A percentile compares a stretch with the other conserved stretches of the same genome.
Evolutionary conservation across 1,140 invertebrate genomes (phyloP).

Genomic region (Neodiprion virginianus): DNA sequence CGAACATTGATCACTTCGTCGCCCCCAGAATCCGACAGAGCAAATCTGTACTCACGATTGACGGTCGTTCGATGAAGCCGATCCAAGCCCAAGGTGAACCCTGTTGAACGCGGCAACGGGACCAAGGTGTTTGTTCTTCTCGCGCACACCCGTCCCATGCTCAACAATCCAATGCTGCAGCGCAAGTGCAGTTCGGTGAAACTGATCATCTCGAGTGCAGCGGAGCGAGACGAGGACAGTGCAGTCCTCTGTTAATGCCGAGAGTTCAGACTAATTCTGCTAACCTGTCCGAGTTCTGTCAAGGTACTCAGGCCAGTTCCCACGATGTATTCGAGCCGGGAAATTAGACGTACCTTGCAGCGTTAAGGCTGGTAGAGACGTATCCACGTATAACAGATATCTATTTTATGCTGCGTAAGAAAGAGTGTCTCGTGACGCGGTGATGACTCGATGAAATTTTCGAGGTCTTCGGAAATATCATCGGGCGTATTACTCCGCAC

Average conservation of each 20-base stretch:
- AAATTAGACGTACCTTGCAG: slow-evolving; percentile 28
- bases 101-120: background rate
- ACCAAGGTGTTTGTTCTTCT: no score
- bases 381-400: background rate
- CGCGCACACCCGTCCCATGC: background rate
- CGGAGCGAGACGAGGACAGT: slow-evolving; percentile 25
- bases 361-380: slow-evolving; percentile 15
- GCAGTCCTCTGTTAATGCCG: slow-evolving; percentile 26
- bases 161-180: background rate
- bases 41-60: no score
- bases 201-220: slow-evolving; percentile 18
- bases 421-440: background rate
- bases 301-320: slow-evolving; percentile 33
- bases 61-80: no score
- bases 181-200: background rate
- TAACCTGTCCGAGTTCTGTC: slow-evolving; percentile 24
- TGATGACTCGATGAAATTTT: no score
- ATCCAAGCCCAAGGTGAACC: no score
- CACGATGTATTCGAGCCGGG: slow-evolving; percentile 33
- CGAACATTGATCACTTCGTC: no score
- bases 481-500: no score
- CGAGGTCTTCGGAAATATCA: no score
- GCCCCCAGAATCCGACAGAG: no score
- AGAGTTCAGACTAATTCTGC: slow-evolving; percentile 38
- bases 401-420: background rate